Evolutionary conservation across 2,888 invertebrate genomes (phyloP), one percentile per base, ranked within the genome.

Genomic region (Cheilosia vulpina): DNA sequence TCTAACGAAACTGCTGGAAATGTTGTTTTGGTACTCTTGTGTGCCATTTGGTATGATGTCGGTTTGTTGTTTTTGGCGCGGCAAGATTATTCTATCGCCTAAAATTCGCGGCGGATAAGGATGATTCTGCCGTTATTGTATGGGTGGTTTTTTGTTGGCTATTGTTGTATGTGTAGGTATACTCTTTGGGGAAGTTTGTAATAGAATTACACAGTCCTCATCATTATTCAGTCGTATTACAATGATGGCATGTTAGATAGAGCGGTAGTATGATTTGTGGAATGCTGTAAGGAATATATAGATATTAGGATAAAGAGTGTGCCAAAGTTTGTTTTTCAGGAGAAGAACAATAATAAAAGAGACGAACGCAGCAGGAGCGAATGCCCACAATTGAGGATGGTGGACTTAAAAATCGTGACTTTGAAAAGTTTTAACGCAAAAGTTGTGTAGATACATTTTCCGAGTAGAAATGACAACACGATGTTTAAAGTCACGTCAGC

Each of bases 171-270:
- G 58, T 47, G 47, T 47, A 47, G 15, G 15, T 7, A 15, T 73
- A 34, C 55, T 57, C 27, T 69, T 43, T 62, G 0, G 50, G 63
- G 27, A 55, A 11, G 80, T 47, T 52, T 84, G 75, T 75, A 84
- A 84, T 71, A 75, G 75, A 76, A 84, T 84, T 71, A 84, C 75
- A 58, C 73, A 57, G 80, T 80, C 75, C 71, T 84, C 80, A 84
- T 84, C 75, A 65, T 80, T 75, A 71, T 80, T 55, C 65, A 43
- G 47, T 69, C 43, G 50, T 71, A 71, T 71, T 65, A 65, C 53
- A 47, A 43, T 75, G 69, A 65, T 60, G 66, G 41, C 31, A 53
- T 60, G 47, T 15, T 34, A 68, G 47, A 58, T 57, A 47, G 31
- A 52, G 55, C 58, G 52, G 71, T 77, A 47, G 45, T 15, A 63